Base-by-base conservation (phyloP, 2,888 invertebrate genomes). In the Boloria euphrosyne region DNA sequence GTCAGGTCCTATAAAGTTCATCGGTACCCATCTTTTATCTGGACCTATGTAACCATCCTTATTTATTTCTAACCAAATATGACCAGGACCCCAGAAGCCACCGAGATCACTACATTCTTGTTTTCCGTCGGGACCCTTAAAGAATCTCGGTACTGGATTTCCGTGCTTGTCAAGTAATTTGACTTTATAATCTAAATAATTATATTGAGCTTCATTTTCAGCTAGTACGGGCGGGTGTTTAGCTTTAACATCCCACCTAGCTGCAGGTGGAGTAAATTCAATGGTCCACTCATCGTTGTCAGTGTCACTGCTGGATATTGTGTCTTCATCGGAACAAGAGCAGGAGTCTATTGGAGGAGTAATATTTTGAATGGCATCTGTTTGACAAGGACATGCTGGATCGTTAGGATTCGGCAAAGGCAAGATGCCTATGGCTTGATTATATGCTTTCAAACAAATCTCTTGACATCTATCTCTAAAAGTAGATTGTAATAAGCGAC, bases 401-500 rank as follows among this genome's bases (percentile, higher is more conserved):
- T 80, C 75, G 63, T 91, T 91, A 0, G 85, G 82, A 65, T 89
- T 84, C 4, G 89, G 86, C 49, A 88, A 74, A 18, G 92, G 90
- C 38, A 86, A 76, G 44, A 91, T 27, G 4, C 92, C 92, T 59
- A 91, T 87, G 0, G 92, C 87, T 80, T 91, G 91, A 73, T 91
- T 89, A 69, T 91, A 92, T 7, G 92, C 90, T 74, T 91, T 92
- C 16, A 90, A 74, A 76, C 92, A 92, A 70, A 92, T 92, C 73
- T 92, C 92, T 75, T 90, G 90, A 72, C 92, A 92, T 70, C 80
- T 87, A 59, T 91, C 89, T 69, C 86, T 81, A 70, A 92, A 92
- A 13, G 89, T 87, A 13, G 90, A 89, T 70, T 92, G 92, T 17
- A 92, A 71, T 2, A 91, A 71, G 52, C 85, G 78, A 73, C 84